Evolutionary conservation across 2,113 vertebrate species (phyloP).

Genomic region (Vanacampus margaritifer): DNA sequence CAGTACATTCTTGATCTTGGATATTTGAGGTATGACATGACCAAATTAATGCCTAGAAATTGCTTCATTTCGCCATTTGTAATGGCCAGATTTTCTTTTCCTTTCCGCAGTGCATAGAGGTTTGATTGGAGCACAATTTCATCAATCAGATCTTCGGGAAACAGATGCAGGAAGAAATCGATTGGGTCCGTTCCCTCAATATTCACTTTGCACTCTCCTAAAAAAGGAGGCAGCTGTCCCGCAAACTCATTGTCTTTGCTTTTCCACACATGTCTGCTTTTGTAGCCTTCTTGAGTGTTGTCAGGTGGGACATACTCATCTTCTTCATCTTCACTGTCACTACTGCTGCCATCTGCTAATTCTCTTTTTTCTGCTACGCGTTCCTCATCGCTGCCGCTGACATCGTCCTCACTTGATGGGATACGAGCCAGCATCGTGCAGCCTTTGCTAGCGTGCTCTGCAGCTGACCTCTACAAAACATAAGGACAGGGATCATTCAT

Average conservation of each 20-base stretch:
- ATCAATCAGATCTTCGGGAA: neutral
- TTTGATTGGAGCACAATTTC: neutral
- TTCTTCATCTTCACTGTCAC: neutral
- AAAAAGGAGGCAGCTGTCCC: neutral
- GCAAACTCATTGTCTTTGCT: slow-evolving; percentile 1
- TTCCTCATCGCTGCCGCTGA: neutral
- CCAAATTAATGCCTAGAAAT: slow-evolving; percentile 13
- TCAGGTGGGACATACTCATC: neutral
- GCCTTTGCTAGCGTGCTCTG: neutral
- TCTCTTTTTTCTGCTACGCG: neutral
- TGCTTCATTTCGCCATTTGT: neutral
- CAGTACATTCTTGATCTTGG: slow-evolving; percentile 9
- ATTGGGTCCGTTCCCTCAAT: no score
- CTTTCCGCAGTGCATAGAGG: slow-evolving; percentile 2
- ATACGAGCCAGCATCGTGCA: neutral
- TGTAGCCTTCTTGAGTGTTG: neutral
- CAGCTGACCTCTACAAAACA: neutral
- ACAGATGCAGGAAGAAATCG: neutral
- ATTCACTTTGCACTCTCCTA: no score
- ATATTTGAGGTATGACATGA: slow-evolving; percentile 16
- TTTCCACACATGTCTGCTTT: slow-evolving; percentile 5
- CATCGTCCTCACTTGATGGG: neutral
- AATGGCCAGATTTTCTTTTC: slow-evolving; percentile 13
- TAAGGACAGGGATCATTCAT: no score
- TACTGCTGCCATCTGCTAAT: neutral